Evolutionary conservation across 2,113 vertebrate species (phyloP).

Genomic region (Hippocampus comes): DNA sequence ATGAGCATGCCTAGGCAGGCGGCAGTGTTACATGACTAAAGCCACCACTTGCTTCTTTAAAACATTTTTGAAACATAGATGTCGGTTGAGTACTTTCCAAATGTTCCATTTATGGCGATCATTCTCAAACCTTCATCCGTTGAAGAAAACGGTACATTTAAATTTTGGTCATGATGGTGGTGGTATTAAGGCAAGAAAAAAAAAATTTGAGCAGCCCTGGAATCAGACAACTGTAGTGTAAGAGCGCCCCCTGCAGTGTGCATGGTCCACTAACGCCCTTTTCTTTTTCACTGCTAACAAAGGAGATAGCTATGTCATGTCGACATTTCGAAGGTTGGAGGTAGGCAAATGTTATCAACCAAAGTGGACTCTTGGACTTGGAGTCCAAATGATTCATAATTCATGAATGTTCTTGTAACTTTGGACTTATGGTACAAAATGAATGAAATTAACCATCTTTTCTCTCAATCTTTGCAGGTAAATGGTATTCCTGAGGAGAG

Average conservation of each 20-base stretch:
- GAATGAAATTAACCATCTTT: slow-evolving; percentile 3
- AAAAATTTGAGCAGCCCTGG: no score
- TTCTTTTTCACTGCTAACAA: slow-evolving; percentile 89
- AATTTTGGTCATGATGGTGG: no score
- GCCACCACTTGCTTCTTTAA: background rate
- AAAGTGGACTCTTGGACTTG: background rate
- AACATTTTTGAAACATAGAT: background rate
- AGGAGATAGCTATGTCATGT: slow-evolving; percentile 98
- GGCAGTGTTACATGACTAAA: background rate
- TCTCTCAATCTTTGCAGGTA: slow-evolving; percentile 76
- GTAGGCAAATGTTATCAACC: slow-evolving; percentile 77
- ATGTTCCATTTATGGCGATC: background rate
- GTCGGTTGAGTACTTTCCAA: background rate
- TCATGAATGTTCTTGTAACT: background rate
- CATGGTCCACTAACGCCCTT: slow-evolving; percentile 52
- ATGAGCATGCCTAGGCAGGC: background rate
- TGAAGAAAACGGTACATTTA: no score
- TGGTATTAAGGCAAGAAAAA: no score
- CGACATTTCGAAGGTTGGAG: slow-evolving; percentile 98
- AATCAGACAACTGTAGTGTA: background rate
- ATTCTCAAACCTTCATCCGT: no score
- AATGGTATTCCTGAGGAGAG: slow-evolving; percentile 99
- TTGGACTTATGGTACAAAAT: background rate
- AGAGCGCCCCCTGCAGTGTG: slow-evolving; percentile 16
- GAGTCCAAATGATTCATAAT: background rate